phyloP scores from a whole-genome alignment of 2,113 vertebrate species.

The Pachycephala philippinensis region DNA sequence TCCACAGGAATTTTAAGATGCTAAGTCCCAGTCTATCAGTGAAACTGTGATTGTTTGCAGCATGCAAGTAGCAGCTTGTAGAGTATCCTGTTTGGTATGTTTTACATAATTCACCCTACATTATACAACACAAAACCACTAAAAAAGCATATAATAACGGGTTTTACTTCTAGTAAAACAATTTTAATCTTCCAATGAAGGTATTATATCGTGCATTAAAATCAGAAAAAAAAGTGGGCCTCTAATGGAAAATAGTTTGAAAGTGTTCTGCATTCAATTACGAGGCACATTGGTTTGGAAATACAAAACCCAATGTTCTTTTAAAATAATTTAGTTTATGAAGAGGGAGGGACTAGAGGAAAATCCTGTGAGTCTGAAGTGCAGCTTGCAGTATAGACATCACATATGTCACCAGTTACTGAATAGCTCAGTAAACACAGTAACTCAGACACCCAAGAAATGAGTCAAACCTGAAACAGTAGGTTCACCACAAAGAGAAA shows the following conservation, averaged over 20 bases:
- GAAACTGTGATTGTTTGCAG: slow-evolving; percentile 70
- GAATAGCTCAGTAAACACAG: neutral
- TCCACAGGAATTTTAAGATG: slow-evolving; percentile 77
- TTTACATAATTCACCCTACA: slow-evolving; percentile 62
- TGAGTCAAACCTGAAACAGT: neutral
- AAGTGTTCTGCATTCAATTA: slow-evolving; percentile 57
- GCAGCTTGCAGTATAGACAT: neutral
- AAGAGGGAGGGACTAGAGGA: neutral
- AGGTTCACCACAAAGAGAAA: neutral
- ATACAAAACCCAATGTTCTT: slow-evolving; percentile 40
- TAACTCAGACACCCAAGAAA: neutral
- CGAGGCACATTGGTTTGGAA: slow-evolving; percentile 45
- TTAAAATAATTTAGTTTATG: slow-evolving; percentile 49
- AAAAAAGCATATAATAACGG: slow-evolving; percentile 55
- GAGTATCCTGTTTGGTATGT: slow-evolving; percentile 52
- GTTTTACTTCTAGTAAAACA: slow-evolving; percentile 50
- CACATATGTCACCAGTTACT: neutral
- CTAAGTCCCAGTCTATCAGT: slow-evolving; percentile 65
- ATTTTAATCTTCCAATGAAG: slow-evolving; percentile 53
- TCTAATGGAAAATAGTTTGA: slow-evolving; percentile 44
- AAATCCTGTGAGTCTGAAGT: slow-evolving; percentile 35
- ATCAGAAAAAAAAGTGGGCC: neutral
- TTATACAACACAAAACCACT: slow-evolving; percentile 48
- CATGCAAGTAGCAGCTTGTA: slow-evolving; percentile 56
- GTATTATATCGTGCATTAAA: slow-evolving; percentile 40